Percentiles rank a stretch among this genome's conserved stretches.
phyloP scores from a whole-genome alignment of 1,140 invertebrate species.

The Phymastichus coffea region DNA sequence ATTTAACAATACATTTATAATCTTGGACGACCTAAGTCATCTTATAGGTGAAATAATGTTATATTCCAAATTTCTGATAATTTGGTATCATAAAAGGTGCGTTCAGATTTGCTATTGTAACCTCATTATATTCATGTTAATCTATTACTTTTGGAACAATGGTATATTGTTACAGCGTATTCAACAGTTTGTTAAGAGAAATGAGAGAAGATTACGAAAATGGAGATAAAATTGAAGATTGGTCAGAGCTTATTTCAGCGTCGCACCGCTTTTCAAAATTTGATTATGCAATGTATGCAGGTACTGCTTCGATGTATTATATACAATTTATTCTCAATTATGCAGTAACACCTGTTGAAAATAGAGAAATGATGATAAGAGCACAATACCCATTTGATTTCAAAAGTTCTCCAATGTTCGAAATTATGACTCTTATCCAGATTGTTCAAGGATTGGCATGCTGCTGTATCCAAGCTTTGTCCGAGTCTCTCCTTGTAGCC shows the following conservation, averaged over 20 bases:
- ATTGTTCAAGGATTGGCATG: not conserved
- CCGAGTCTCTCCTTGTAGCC: not conserved
- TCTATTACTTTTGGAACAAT: not conserved
- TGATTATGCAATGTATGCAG: not conserved
- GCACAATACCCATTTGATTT: conserved; percentile 9
- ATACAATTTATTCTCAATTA: not conserved
- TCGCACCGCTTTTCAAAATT: conserved; percentile 2
- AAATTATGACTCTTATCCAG: not conserved
- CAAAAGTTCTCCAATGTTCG: not conserved
- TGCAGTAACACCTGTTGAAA: not conserved
- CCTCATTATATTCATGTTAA: not conserved
- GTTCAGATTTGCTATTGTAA: not conserved
- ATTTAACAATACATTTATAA: not conserved
- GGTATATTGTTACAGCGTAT: not conserved
- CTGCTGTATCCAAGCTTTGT: not conserved
- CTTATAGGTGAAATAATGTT: not conserved
- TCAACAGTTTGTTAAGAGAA: not conserved
- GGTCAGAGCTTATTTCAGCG: not conserved
- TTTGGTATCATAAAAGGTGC: not conserved
- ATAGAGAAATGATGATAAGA: not conserved
- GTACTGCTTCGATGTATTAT: not conserved
- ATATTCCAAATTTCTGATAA: not conserved
- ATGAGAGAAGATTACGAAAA: not conserved
- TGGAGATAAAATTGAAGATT: not conserved
- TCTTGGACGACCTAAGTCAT: not conserved